Evolutionary conservation across 2,113 vertebrate species (phyloP).

Genomic region (rabbit (Oryctolagus cuniculus)): DNA sequence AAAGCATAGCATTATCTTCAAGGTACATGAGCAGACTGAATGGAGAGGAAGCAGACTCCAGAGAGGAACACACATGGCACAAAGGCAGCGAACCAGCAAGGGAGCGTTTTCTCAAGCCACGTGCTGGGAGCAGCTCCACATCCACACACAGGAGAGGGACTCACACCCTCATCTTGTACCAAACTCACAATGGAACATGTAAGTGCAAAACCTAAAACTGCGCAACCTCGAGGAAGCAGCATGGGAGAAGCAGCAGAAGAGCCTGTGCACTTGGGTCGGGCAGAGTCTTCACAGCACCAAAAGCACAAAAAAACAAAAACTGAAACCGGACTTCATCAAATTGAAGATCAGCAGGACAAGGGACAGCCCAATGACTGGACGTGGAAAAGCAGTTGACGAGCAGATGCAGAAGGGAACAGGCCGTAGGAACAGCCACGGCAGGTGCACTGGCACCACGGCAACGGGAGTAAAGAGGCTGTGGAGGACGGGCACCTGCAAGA

Average conservation of each 20-base stretch:
- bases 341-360: background rate
- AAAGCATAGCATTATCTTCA: background rate
- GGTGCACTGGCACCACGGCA: background rate
- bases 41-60: background rate
- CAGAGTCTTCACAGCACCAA: background rate
- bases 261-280: background rate
- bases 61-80: background rate
- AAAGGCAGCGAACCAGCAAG: background rate
- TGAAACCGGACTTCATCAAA: background rate
- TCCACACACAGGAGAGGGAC: too few relatives aligned
- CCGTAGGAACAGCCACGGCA: background rate
- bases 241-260: background rate
- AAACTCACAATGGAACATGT: background rate
- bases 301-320: background rate
- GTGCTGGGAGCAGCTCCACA: background rate
- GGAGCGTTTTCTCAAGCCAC: background rate
- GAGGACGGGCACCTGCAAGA: too few relatives aligned
- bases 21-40: too few relatives aligned
- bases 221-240: background rate
- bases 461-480: background rate
- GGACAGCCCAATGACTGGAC: background rate
- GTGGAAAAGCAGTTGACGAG: background rate
- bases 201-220: background rate
- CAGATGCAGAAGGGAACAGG: background rate
- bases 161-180: background rate